phyloP scores from a whole-genome alignment of 2,888 invertebrate genomes.

The Euclidia mi region DNA sequence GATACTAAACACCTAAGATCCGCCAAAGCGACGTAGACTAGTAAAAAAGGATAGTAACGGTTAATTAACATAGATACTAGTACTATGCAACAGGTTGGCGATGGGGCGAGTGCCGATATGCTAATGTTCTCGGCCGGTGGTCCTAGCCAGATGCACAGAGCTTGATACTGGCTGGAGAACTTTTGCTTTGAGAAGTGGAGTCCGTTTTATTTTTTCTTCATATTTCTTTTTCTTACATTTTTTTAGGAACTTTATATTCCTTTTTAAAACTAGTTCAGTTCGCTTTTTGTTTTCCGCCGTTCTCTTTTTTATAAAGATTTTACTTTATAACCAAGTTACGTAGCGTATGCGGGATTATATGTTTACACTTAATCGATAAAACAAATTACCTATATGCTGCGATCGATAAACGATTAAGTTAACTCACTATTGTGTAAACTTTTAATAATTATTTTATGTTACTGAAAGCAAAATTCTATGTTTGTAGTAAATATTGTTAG shows the following conservation, averaged over 20 bases:
- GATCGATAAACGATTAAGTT: too few relatives aligned
- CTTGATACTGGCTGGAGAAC: constrained; percentile 45
- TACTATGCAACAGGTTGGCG: constrained; percentile 65
- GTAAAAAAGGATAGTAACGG: constrained; percentile 70
- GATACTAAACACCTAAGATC: constrained; percentile 34
- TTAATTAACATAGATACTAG: constrained; percentile 75
- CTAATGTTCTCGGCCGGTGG: constrained; percentile 79
- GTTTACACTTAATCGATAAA: too few relatives aligned
- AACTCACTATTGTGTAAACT: too few relatives aligned
- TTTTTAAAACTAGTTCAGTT: neutral
- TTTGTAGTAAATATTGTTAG: constrained; percentile 37
- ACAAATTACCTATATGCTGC: too few relatives aligned
- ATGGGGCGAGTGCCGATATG: constrained; percentile 68
- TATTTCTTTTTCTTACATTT: neutral
- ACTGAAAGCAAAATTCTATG: too few relatives aligned
- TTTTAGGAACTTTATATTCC: neutral
- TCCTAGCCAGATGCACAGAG: constrained; percentile 68
- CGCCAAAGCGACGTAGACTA: constrained; percentile 47
- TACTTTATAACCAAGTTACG: too few relatives aligned
- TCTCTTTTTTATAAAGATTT: neutral
- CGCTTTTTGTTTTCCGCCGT: neutral
- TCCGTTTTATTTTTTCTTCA: neutral
- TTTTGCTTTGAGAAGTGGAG: neutral
- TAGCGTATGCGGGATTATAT: too few relatives aligned
- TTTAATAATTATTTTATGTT: too few relatives aligned